phyloP scores from a whole-genome alignment of 2,888 invertebrate species.

The Dryobotodes eremita region DNA sequence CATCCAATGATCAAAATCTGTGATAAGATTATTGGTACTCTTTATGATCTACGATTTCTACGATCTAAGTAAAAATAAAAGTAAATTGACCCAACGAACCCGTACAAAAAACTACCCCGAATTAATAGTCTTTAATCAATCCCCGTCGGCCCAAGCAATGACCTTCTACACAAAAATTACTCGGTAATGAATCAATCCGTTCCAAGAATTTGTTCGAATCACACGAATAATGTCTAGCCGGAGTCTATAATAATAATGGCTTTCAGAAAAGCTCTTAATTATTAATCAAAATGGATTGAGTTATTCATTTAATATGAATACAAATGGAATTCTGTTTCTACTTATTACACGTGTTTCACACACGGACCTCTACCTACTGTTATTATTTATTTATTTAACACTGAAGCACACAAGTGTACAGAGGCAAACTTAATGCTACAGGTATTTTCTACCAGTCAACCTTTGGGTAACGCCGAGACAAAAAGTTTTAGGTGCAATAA shows the following conservation, averaged over 20 bases:
- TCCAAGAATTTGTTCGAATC: constrained; percentile 47
- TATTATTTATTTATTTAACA: neutral
- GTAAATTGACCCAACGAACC: neutral
- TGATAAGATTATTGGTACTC: neutral
- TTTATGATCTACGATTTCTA: neutral
- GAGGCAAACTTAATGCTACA: neutral
- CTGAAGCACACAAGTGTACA: neutral
- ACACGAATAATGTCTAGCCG: constrained; percentile 29
- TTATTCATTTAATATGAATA: constrained; percentile 18
- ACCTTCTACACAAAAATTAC: constrained; percentile 47
- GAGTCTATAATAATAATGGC: constrained; percentile 11
- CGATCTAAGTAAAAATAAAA: neutral
- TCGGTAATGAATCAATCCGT: constrained; percentile 53
- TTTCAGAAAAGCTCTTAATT: constrained; percentile 23
- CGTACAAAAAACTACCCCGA: constrained; percentile 2
- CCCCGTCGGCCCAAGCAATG: constrained; percentile 11
- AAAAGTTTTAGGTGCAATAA: neutral
- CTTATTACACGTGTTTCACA: neutral
- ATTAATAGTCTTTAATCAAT: constrained; percentile 24
- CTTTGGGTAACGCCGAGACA: neutral
- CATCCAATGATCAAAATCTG: neutral
- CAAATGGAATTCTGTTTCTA: constrained; percentile 8
- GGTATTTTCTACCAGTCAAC: neutral
- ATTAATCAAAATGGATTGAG: constrained; percentile 10
- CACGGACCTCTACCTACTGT: neutral